Base-by-base conservation (phyloP, 2,888 invertebrate species). In the Melieria crassipennis region DNA sequence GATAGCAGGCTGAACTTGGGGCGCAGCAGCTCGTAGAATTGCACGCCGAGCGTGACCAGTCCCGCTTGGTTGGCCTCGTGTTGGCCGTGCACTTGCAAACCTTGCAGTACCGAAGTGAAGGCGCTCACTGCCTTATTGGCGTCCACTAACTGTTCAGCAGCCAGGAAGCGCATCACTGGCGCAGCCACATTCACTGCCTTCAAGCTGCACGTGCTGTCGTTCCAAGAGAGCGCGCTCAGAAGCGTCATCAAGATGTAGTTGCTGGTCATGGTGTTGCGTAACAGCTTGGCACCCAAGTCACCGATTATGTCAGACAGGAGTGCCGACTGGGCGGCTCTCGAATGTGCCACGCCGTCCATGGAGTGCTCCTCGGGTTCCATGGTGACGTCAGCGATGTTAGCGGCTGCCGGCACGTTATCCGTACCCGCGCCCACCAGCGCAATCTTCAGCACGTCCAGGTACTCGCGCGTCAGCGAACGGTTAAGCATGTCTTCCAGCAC, bases 51-150 rank as follows among this genome's bases (percentile, higher is more conserved):
- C 5, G 92, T 92, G 5, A 96, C 89, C 60, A 96, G 87, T 1
- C 92, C 84, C 0, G 95, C 93, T 84, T 94, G 95, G 88, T 94
- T 94, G 10, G 93, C 92, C 80, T 97, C 97, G 84, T 97, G 96
- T 82, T 96, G 94, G 0, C 97, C 97, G 83, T 97, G 95, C 74
- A 92, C 88, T 76, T 95, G 93, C 74, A 97, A 89, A 63, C 95
- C 96, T 77, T 91, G 91, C 72, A 95, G 88, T 76, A 95, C 91
- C 3, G 93, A 91, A 0, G 91, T 91, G 86, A 96, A 92, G 62
- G 95, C 92, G 79, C 93, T 91, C 0, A 90, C 88, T 0, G 93
- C 93, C 85, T 92, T 90, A 75, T 90, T 91, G 75, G 89, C 89
- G 77, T 89, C 91, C 77, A 93, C 86, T 80, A 90, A 88, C 79